These are phyloP conservation scores for Oligia strigilis DNA, from an alignment of 2,888 invertebrate genomes.

Conservation along the genomic window DNA sequence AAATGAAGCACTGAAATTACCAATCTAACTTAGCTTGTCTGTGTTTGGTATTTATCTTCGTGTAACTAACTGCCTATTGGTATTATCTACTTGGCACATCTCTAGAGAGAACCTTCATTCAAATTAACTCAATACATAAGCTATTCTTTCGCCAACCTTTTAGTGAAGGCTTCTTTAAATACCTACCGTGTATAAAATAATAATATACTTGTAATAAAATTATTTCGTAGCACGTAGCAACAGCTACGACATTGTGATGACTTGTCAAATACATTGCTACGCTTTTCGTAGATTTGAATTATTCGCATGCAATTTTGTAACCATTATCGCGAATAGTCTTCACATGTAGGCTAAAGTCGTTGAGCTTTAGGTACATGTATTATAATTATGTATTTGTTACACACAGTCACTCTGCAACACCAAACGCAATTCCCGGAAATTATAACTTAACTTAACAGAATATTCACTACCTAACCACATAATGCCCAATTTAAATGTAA, in stretches of 20 bases:
- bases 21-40: slow-evolving; percentile 11
- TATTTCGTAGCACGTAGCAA: slow-evolving; percentile 21
- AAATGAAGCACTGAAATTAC: slow-evolving; percentile 32
- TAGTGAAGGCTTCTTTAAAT: not conserved
- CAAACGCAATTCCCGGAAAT: slow-evolving; percentile 29
- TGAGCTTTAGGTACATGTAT: not conserved
- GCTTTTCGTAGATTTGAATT: slow-evolving; percentile 3
- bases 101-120: not conserved
- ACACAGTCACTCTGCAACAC: slow-evolving; percentile 3
- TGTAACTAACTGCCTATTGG: not conserved
- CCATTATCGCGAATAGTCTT: not conserved
- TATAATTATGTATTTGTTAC: slow-evolving; percentile 10
- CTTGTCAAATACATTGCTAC: slow-evolving; percentile 14
- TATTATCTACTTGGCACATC: not conserved
- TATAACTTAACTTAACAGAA: slow-evolving; percentile 6
- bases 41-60: slow-evolving; percentile 8
- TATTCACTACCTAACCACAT: slow-evolving; percentile 1
- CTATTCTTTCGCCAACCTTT: not conserved
- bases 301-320: not conserved
- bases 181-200: not conserved
- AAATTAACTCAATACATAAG: not conserved
- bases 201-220: too few relatives aligned
- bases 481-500: slow-evolving; percentile 49
- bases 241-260: slow-evolving; percentile 5
- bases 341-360: not conserved